Evolutionary conservation across 2,113 vertebrate species (phyloP), one percentile per base, ranked within the genome.

Genomic region (Synodontis membranacea): DNA sequence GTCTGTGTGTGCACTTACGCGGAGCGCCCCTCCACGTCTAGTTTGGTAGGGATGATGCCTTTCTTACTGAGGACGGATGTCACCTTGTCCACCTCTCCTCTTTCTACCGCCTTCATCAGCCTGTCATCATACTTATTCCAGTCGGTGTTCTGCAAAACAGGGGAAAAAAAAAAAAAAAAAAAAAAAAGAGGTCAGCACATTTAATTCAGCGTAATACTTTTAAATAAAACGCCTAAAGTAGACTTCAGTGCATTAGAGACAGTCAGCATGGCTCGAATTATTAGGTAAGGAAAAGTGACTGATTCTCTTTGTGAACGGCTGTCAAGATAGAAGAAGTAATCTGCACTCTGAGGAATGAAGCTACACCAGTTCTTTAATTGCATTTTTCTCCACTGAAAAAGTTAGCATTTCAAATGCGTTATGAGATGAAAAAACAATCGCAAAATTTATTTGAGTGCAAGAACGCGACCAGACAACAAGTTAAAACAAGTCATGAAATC

Each of bases 91-190:
- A 96, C 97, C 92, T 99, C 98, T 0, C 96, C 96, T 48, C 97
- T 95, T 48, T 99, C 98, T 62, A 99, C 98, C 7, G 98, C 97
- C 93, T 99, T 99, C 98, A 99, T 98, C 88, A 99, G 70, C 92
- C 97, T 96, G 85, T 99, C 98, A 70, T 99, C 98, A 0, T 99
- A 97, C 91, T 99, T 99, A 94, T 93, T 99, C 98, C 98, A 99
- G 92, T 99, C 98, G 46, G 96, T 94, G 90, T 96, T 96, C 93
- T 97, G 93, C 90, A 42, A 83, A 11, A 82, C 62, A 90, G n/a
- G 15, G n/a, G n/a, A n/a, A n/a, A n/a, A n/a, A n/a, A n/a, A n/a
- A n/a, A n/a, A n/a, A n/a, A n/a, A n/a, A n/a, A n/a, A n/a, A n/a
- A n/a, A n/a, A 87, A 25, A 9, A 1, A 23, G 34, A 58, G 37